These are phyloP conservation scores for Rhynchonycteris naso DNA, from an alignment of 2,797 vertebrate genomes.

Conservation along the genomic window DNA sequence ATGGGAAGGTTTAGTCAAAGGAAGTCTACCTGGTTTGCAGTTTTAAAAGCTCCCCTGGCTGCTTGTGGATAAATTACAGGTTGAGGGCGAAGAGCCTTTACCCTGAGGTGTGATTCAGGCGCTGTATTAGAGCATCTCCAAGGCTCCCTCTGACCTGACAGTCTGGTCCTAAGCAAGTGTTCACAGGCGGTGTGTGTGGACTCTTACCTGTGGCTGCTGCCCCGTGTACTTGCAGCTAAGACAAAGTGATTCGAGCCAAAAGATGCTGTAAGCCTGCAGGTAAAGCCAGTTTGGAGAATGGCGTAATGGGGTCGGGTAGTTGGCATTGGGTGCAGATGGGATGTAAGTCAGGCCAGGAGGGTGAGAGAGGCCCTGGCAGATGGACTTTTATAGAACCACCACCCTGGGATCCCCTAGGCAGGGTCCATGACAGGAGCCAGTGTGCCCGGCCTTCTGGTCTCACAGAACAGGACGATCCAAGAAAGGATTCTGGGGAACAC, in stretches of 20 bases:
- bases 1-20: rapidly evolving
- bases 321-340: rapidly evolving
- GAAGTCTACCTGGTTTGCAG: neutral
- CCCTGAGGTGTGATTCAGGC: rapidly evolving
- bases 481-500: neutral
- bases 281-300: rapidly evolving
- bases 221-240: neutral
- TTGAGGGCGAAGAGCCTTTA: rapidly evolving
- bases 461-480: neutral
- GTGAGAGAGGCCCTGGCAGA: no score
- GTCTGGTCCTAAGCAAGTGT: rapidly evolving
- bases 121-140: neutral
- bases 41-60: neutral
- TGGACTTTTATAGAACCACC: rapidly evolving
- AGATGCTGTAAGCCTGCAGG: rapidly evolving
- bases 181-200: rapidly evolving
- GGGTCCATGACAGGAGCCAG: neutral
- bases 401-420: rapidly evolving
- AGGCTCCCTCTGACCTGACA: rapidly evolving
- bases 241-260: rapidly evolving
- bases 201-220: rapidly evolving
- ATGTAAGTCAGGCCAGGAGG: rapidly evolving
- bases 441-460: neutral
- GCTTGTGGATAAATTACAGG: neutral
- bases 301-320: rapidly evolving